Conservation (phyloP, 30 jellyfish, hydroid and myxozoan species). For the Phacellophora camtschatica region DNA sequence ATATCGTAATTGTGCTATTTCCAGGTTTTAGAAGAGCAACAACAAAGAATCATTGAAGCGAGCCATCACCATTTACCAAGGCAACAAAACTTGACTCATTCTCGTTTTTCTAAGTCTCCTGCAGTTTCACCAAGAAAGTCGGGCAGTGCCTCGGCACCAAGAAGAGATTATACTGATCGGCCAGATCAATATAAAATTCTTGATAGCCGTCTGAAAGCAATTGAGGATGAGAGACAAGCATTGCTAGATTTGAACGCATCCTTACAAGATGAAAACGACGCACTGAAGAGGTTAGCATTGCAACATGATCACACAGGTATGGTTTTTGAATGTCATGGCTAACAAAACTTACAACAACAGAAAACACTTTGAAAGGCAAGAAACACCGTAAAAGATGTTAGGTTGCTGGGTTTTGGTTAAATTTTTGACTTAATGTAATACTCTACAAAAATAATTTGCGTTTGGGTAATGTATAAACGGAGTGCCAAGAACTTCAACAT, state of each 20-base stretch:
- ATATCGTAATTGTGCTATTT: too few relatives aligned
- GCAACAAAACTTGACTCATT: neutral
- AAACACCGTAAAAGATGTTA: too few relatives aligned
- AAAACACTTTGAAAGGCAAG: too few relatives aligned
- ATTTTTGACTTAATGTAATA: too few relatives aligned
- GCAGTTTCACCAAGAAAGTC: constrained; percentile 10
- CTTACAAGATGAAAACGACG: constrained; percentile 59
- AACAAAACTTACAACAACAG: too few relatives aligned
- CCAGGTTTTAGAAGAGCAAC: constrained; percentile 57
- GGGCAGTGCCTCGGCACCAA: neutral
- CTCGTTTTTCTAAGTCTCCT: constrained; percentile 16
- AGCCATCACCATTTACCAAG: constrained; percentile 2
- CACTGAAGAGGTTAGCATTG: constrained; percentile 43
- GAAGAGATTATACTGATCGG: neutral
- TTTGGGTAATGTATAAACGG: too few relatives aligned
- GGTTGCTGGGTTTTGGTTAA: too few relatives aligned
- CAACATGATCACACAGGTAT: constrained; percentile 36
- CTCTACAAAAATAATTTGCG: too few relatives aligned
- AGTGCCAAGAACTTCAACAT: too few relatives aligned
- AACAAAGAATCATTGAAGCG: constrained; percentile 21
- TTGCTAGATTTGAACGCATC: constrained; percentile 57
- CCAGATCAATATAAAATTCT: constrained; percentile 32
- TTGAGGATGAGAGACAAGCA: constrained; percentile 67
- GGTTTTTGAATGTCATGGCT: too few relatives aligned
- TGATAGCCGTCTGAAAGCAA: constrained; percentile 29